Conservation (phyloP, 2,113 vertebrate species). For the Burhinus oedicnemus region DNA sequence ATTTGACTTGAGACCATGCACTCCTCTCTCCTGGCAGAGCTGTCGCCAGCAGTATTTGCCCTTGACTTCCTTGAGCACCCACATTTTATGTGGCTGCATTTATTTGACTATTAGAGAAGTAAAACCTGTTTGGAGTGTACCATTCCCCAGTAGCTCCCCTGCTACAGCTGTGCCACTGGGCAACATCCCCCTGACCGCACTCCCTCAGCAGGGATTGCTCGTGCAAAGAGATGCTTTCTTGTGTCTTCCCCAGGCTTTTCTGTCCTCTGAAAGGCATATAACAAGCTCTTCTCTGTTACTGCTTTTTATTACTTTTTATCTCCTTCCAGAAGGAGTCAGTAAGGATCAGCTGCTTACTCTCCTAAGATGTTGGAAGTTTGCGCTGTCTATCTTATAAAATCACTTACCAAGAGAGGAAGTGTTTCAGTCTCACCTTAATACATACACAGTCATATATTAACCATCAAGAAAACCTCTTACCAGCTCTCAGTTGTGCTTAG, state of each 20-base stretch:
- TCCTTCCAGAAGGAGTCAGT: not conserved
- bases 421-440: not conserved
- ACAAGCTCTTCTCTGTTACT: rapidly evolving
- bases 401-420: not conserved
- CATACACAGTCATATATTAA: not conserved
- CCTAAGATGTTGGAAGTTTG: not conserved
- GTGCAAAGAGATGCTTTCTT: not conserved
- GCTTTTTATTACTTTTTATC: not conserved
- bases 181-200: not conserved
- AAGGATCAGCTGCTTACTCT: not conserved
- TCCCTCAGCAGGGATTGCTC: not conserved
- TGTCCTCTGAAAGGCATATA: not conserved
- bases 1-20: not conserved
- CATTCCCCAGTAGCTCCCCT: not conserved
- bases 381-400: not conserved
- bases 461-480: not conserved
- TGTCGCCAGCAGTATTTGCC: not conserved
- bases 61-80: not conserved
- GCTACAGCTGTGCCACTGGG: not conserved
- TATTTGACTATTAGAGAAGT: not conserved
- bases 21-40: not conserved
- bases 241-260: not conserved
- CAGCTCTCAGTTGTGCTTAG: not conserved
- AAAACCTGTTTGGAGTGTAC: not conserved
- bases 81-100: not conserved